phyloP scores from a whole-genome alignment of 2,888 invertebrate species.

The Slavum lentiscoides region DNA sequence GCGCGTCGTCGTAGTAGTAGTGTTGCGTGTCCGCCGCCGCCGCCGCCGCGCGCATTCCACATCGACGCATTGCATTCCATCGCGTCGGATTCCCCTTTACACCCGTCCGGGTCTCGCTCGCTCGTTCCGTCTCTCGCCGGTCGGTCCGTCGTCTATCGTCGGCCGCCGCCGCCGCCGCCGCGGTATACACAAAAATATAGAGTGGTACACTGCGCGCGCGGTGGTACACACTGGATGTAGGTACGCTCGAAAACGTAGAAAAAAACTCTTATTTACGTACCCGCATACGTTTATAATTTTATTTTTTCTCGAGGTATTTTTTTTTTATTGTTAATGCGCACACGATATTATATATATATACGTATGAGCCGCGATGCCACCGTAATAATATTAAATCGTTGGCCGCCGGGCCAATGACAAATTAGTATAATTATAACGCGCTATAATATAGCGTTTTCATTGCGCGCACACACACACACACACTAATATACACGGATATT shows the following conservation, averaged over 20 bases:
- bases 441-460: background rate
- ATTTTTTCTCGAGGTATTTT: background rate
- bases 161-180: background rate
- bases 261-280: background rate
- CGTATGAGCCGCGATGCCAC: background rate
- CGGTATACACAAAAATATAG: too few relatives aligned
- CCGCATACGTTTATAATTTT: background rate
- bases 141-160: background rate
- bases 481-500: too few relatives aligned
- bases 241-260: too few relatives aligned
- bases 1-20: background rate
- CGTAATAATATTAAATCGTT: background rate
- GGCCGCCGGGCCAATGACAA: conserved; percentile 7
- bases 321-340: background rate
- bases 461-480: background rate
- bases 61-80: conserved; percentile 52
- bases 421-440: conserved; percentile 15
- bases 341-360: too few relatives aligned
- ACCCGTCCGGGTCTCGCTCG: conserved; percentile 24
- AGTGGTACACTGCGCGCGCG: too few relatives aligned
- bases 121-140: background rate
- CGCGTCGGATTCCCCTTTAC: conserved; percentile 48
- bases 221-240: too few relatives aligned
- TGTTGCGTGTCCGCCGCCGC: conserved; percentile 43
- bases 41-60: conserved; percentile 50